phyloP scores from a whole-genome alignment of 2,113 vertebrate genomes.

The Plecturocebus donacophilus region DNA sequence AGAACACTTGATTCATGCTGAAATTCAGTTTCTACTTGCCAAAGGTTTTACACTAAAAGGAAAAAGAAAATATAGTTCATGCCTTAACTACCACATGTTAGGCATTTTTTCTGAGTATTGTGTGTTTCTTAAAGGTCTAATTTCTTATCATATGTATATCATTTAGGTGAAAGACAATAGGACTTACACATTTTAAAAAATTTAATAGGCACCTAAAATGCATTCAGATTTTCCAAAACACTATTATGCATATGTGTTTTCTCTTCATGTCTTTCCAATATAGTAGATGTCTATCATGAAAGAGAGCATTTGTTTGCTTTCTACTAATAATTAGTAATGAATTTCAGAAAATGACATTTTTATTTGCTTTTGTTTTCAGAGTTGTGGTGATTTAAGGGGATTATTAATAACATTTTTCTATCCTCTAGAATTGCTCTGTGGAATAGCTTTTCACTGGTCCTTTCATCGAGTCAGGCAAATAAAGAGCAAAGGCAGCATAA shows the following conservation, averaged over 20 bases:
- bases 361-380: conserved; percentile 71
- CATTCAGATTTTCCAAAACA: conserved; percentile 16
- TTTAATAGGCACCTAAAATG: conserved; percentile 33
- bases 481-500: conserved; percentile 52
- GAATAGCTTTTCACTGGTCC: not conserved
- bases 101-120: not conserved
- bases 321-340: conserved; percentile 54
- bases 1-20: not conserved
- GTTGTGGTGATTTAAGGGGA: conserved; percentile 39
- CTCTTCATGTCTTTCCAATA: not conserved
- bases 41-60: conserved; percentile 16
- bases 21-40: conserved; percentile 27
- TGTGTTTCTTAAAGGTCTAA: conserved; percentile 36
- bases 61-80: not conserved
- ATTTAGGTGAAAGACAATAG: not conserved
- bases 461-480: not conserved
- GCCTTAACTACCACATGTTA: not conserved
- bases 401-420: conserved; percentile 51
- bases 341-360: conserved; percentile 60
- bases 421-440: not conserved
- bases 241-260: not conserved
- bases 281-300: not conserved
- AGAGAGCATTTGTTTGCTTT: conserved; percentile 41
- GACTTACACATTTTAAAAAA: not conserved
- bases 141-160: conserved; percentile 37